These are phyloP conservation scores for Chondrilla cf. caribensis DNA, from an alignment of 37 sponge, comb jelly and placozoan species.

Conservation along the genomic window DNA sequence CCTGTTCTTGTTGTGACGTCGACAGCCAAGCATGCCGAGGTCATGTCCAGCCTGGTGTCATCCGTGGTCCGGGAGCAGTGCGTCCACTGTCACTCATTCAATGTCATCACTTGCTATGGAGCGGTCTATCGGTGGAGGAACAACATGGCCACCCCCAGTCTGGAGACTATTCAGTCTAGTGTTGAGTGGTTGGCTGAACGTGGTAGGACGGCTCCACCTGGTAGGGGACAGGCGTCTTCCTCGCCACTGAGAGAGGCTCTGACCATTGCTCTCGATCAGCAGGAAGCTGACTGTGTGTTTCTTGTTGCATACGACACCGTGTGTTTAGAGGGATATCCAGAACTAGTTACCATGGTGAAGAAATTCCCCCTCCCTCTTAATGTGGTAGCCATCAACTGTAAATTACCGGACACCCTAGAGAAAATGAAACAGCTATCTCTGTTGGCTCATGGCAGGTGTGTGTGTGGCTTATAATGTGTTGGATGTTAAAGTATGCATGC, in stretches of 20 bases:
- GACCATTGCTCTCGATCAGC: slow-evolving; percentile 2
- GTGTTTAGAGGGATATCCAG: slow-evolving; percentile 23
- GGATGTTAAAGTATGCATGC: too few relatives aligned
- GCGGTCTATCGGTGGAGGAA: slow-evolving; percentile 26
- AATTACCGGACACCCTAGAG: background rate
- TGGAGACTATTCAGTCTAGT: slow-evolving; percentile 25
- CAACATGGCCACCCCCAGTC: slow-evolving; percentile 8
- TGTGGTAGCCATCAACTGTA: slow-evolving; percentile 39
- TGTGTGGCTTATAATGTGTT: too few relatives aligned
- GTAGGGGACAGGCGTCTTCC: background rate
- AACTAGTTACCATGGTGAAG: slow-evolving; percentile 37
- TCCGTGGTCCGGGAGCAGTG: slow-evolving; percentile 52
- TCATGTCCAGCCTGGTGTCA: slow-evolving; percentile 16
- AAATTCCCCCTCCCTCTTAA: slow-evolving; percentile 38
- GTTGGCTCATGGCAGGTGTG: slow-evolving; percentile 41
- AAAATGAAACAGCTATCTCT: slow-evolving; percentile 38
- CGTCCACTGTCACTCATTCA: slow-evolving; percentile 34
- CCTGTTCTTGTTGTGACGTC: slow-evolving; percentile 47
- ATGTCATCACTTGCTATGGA: slow-evolving; percentile 57
- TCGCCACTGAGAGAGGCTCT: slow-evolving; percentile 31
- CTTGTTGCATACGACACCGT: slow-evolving; percentile 26
- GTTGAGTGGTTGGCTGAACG: slow-evolving; percentile 47
- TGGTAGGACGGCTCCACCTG: background rate
- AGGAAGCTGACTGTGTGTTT: slow-evolving; percentile 49
- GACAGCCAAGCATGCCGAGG: slow-evolving; percentile 20